Evolutionary conservation across 2,113 vertebrate species (phyloP), one percentile per base, ranked within the genome.

Genomic region (Cynoglossus semilaevis): DNA sequence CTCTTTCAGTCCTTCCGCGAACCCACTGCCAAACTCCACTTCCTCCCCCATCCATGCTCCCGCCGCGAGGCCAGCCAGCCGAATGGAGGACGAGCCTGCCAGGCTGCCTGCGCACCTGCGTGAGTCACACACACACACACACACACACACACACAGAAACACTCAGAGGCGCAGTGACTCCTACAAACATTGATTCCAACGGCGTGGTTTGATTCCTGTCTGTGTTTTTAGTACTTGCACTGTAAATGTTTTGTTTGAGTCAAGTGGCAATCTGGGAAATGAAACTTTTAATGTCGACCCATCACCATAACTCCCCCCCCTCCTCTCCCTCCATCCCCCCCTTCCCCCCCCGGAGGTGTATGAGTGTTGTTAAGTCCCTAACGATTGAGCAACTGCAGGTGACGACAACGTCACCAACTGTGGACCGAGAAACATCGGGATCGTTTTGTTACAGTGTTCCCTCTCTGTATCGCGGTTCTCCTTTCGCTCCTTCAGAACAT

Each of bases 21-120:
- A 95, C 89, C 94, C 94, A 0, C 91, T 93, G 92, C 92, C 91
- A 73, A 94, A 91, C 85, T 96, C 93, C 86, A 74, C 91, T 76
- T 92, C 94, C 90, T 93, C 92, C 78, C 94, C 94, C 51, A 87
- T 95, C 90, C 94, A 98, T 94, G 94, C 93, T 81, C 92, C 94
- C 84, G 90, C 93, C 87, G 89, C 93, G 72, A 93, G 88, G 82
- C 91, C 87, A 76, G 85, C 92, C 0, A 91, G 92, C 91, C 94
- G 93, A 91, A 96, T 95, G 93, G 96, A 98, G 89, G 96, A 97
- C 58, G 93, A 98, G 74, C 68, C 89, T n/a, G 88, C 92, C 89
- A 91, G 93, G 88, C 93, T 94, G 90, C 94, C 96, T 0, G 93
- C 93, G 64, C 96, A 97, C 91, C 92, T 96, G 90, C 95, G 96